A percentile compares a stretch with the other conserved stretches of the same genome.
phyloP scores from a whole-genome alignment of 2,113 vertebrate genomes.

The Laterallus jamaicensis region DNA sequence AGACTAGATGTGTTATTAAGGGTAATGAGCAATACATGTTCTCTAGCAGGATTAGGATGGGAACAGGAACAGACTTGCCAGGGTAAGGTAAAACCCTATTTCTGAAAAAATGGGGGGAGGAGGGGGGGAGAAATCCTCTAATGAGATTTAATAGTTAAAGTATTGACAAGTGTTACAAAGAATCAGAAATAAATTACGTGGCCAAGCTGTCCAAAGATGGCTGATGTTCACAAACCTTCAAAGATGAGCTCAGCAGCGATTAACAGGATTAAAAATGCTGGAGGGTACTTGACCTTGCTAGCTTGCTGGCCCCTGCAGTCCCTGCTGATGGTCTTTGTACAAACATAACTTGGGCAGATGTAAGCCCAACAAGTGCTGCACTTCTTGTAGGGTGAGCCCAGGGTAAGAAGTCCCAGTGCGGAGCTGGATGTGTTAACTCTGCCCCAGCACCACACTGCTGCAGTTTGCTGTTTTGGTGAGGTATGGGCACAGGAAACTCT shows the following conservation, averaged over 20 bases:
- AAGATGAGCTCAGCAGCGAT: not conserved
- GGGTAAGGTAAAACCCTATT: not conserved
- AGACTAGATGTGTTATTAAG: not conserved
- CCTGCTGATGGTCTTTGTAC: not conserved
- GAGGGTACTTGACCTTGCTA: not conserved
- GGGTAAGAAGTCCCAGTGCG: not conserved
- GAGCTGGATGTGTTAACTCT: not conserved
- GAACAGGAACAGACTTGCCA: slow-evolving; percentile 31
- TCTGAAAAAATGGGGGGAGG: not conserved
- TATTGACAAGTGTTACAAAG: not conserved
- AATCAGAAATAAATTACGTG: not conserved
- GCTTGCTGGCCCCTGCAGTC: not conserved
- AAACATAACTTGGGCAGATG: not conserved
- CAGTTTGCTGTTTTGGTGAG: not conserved
- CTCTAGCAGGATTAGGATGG: slow-evolving; percentile 2
- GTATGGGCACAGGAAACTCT: not conserved
- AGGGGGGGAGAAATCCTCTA: not conserved
- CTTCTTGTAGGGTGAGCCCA: not conserved
- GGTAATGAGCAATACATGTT: slow-evolving; percentile 5
- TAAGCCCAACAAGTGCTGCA: not conserved
- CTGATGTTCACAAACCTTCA: not conserved
- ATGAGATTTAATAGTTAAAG: not conserved
- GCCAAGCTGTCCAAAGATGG: not conserved
- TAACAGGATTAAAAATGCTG: not conserved
- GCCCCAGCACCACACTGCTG: not conserved